Base-by-base conservation (phyloP, 2,888 invertebrate species). In the Microplitis manilae region DNA sequence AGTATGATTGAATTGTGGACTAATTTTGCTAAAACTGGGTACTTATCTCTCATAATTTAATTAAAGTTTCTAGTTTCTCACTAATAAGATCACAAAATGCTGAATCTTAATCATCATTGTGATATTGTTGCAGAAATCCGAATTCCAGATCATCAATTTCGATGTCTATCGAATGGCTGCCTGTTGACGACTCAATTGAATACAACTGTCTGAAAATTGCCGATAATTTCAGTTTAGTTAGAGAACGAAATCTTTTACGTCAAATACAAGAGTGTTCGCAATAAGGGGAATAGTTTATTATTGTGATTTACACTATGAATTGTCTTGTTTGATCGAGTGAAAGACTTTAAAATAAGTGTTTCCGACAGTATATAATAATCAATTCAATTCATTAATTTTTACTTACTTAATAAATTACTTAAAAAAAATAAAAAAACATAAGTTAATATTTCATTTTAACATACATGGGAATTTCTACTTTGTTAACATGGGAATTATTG, bases 21-120 rank as follows among this genome's bases (percentile, higher is more conserved):
- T 0, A 81, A 89, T 76, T 90, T 90, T 62, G 89, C 89, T 0
- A 89, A 85, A 79, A 87, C 86, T 5, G 89, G 89, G 89, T 87
- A 82, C 13, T 80, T 67, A 50, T 77, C 30, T 30, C 30, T 30
- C 30, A 30, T 30, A 30, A 2, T 30, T 30, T 30, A 30, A 30
- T 1, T 17, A 1, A 17, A 30, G 30, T 2, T 30, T 4, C 30
- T 30, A 0, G 2, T 30, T 30, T 30, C 30, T 4, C 30, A 2
- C 4, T 4, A 30, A 30, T 30, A 30, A 30, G 30, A 30, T 30
- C 30, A 30, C 2, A 30, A 5, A 13, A 60, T 17, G n/a, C 15
- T 50, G 6, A 50, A 13, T 2, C 5, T 4, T 50, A 13, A 50
- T 2, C 1, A 9, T 13, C 13, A 13, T 9, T 50, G 6, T 50